Evolutionary conservation across 2,113 vertebrate species (phyloP).

Genomic region (Ictidomys tridecemlineatus): DNA sequence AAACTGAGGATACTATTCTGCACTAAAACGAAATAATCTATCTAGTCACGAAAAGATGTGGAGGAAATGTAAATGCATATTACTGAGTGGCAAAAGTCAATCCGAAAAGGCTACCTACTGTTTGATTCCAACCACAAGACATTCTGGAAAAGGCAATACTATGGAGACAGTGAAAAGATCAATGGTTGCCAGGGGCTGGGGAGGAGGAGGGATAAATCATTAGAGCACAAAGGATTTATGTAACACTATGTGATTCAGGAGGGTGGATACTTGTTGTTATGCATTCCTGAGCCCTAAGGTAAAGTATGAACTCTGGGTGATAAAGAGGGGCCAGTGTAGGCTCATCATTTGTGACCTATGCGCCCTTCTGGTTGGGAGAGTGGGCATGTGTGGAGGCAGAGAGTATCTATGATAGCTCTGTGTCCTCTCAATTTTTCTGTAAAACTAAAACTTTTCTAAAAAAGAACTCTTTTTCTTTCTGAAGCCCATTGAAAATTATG

Average conservation of each 20-base stretch:
- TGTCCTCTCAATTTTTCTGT: neutral
- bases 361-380: neutral
- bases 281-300: neutral
- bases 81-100: neutral
- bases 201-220: neutral
- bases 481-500: neutral
- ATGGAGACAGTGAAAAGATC: neutral
- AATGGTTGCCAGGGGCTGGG: neutral
- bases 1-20: neutral
- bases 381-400: too few relatives aligned
- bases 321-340: neutral
- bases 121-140: neutral
- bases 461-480: neutral
- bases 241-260: neutral
- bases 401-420: neutral
- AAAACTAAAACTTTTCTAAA: neutral
- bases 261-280: neutral
- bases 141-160: conserved; percentile 18
- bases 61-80: neutral
- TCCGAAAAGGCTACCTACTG: neutral
- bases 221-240: neutral
- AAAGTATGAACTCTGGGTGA: neutral
- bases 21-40: neutral
- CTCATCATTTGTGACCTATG: neutral
- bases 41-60: neutral